Conservation (phyloP, 2,888 invertebrate genomes). For the Eurytoma adleriae region DNA sequence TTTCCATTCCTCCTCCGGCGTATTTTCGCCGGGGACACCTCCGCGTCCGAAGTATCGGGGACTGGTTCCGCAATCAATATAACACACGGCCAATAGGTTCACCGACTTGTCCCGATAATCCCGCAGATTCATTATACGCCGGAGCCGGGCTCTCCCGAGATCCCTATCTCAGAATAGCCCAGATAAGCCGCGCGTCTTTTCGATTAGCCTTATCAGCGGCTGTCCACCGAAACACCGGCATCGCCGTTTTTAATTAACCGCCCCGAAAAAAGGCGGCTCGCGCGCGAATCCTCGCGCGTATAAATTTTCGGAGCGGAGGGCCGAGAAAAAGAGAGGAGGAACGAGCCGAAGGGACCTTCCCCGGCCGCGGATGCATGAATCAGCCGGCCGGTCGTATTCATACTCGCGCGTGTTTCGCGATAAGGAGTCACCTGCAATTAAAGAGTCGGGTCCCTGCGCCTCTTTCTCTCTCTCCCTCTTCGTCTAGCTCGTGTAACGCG, state of each 20-base stretch:
- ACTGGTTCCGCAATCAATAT: too few species aligned
- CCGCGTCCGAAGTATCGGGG: too few species aligned
- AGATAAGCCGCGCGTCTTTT: constrained; percentile 47
- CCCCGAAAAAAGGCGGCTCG: constrained; percentile 29
- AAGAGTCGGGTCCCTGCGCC: constrained; percentile 41
- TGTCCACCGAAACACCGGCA: constrained; percentile 24
- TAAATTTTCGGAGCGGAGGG: constrained; percentile 20
- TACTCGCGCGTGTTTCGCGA: constrained; percentile 49
- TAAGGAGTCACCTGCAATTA: constrained; percentile 61
- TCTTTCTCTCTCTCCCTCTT: too few species aligned
- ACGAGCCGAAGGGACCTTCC: too few species aligned
- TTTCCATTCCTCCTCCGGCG: not conserved
- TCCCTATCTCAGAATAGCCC: constrained; percentile 48
- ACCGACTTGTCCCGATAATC: not conserved
- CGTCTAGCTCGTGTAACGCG: constrained; percentile 49
- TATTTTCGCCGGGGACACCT: too few species aligned
- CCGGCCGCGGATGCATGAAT: constrained; percentile 4
- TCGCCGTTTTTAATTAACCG: constrained; percentile 39
- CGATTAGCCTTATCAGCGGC: constrained; percentile 47
- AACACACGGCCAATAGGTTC: too few species aligned
- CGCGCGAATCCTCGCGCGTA: constrained; percentile 21
- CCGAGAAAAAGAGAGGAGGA: too few species aligned
- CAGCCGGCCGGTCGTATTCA: not conserved
- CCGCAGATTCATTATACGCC: not conserved
- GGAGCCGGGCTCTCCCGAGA: constrained; percentile 20